Percentiles rank a stretch among this genome's conserved stretches.
Conservation (phyloP, 1,140 invertebrate species). For the Orius insidiosus region DNA sequence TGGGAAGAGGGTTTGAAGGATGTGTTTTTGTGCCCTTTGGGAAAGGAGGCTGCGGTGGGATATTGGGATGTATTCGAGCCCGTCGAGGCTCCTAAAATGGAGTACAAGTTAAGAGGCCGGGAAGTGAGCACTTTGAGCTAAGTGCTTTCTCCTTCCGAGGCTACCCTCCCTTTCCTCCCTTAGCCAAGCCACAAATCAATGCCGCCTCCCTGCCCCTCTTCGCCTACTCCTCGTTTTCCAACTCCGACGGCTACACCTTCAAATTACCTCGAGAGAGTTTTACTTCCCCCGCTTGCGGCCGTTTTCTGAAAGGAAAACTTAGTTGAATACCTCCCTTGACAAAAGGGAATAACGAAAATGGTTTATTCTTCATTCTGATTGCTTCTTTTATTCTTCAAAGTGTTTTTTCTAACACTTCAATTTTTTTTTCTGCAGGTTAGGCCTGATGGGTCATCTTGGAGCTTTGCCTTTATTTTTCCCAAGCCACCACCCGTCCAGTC, state of each 20-base stretch:
- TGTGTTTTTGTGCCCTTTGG: too few species aligned
- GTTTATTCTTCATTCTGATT: too few species aligned
- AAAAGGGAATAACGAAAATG: too few species aligned
- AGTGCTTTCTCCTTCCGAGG: constrained; percentile 18
- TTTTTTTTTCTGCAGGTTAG: constrained; percentile 42
- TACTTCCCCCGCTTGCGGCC: neutral
- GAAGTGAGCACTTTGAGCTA: constrained; percentile 9
- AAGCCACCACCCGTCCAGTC: constrained; percentile 25
- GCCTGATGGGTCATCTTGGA: constrained; percentile 60
- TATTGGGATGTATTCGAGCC: constrained; percentile 11
- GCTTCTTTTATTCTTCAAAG: too few species aligned
- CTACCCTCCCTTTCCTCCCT: neutral
- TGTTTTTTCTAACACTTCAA: neutral
- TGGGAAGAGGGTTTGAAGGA: too few species aligned
- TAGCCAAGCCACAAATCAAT: constrained; percentile 6
- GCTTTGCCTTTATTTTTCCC: constrained; percentile 38
- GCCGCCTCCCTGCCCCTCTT: neutral
- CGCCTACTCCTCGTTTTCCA: neutral
- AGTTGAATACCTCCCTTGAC: too few species aligned
- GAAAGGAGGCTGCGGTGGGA: constrained; percentile 16
- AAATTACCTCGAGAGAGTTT: constrained; percentile 1
- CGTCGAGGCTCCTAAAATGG: constrained; percentile 17
- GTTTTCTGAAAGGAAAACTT: too few species aligned
- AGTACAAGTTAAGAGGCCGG: constrained; percentile 17
- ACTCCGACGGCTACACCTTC: constrained; percentile 3